Percentiles rank a stretch among this genome's conserved stretches.
Conservation (phyloP, 2,888 invertebrate species). For the Nomada lathburiana region DNA sequence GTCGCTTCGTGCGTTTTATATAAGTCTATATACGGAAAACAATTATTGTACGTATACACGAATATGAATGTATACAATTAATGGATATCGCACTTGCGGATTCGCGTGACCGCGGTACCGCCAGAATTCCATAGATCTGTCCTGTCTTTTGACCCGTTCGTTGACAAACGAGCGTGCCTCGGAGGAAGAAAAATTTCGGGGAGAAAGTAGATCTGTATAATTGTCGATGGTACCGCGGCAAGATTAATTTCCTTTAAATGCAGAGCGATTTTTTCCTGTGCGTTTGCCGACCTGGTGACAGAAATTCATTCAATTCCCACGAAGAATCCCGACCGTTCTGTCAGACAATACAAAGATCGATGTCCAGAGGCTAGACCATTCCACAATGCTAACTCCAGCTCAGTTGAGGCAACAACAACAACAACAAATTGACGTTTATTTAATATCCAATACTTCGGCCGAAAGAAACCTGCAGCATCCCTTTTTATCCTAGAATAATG, state of each 20-base stretch:
- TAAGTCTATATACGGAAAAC: constrained; percentile 70
- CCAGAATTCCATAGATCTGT: constrained; percentile 35
- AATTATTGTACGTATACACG: constrained; percentile 63
- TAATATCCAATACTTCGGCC: not conserved
- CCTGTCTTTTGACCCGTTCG: not conserved
- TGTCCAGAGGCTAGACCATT: not conserved
- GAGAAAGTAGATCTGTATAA: constrained; percentile 24
- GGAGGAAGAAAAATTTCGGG: not conserved
- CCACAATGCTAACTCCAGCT: not conserved
- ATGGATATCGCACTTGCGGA: constrained; percentile 57
- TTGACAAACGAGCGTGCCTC: not conserved
- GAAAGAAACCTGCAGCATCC: not conserved
- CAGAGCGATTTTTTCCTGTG: constrained; percentile 23
- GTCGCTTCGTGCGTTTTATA: constrained; percentile 75
- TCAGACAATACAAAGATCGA: constrained; percentile 10
- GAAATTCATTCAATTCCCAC: constrained; percentile 17
- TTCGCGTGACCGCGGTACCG: constrained; percentile 23
- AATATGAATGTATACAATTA: constrained; percentile 60
- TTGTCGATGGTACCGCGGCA: constrained; percentile 39
- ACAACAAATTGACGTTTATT: not conserved
- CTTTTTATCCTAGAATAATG: not conserved
- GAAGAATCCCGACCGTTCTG: constrained; percentile 40
- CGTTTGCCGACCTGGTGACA: constrained; percentile 32
- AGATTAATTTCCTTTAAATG: constrained; percentile 44
- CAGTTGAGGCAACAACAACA: not conserved